phyloP scores from a whole-genome alignment of 2,888 invertebrate genomes.

The Trilocha varians region DNA sequence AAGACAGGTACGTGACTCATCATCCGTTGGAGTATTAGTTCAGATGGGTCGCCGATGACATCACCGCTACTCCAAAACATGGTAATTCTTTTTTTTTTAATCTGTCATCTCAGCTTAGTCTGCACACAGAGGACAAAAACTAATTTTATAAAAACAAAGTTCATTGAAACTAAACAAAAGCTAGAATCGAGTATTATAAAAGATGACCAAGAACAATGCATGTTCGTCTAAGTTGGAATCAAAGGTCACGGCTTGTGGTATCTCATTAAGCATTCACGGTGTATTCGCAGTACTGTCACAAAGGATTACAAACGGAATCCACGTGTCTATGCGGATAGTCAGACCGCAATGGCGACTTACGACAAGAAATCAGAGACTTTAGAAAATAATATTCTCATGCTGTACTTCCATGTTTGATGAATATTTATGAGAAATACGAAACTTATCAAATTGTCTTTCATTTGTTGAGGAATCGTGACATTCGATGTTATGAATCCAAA shows the following conservation, averaged over 20 bases:
- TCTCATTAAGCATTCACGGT: slow-evolving; percentile 59
- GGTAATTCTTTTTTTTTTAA: slow-evolving; percentile 18
- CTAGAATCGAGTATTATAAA: not conserved
- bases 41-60: slow-evolving; percentile 48
- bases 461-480: not conserved
- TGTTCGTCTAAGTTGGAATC: slow-evolving; percentile 49
- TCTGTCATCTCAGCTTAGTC: slow-evolving; percentile 3
- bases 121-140: not conserved
- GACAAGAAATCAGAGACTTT: too few relatives aligned
- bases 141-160: not conserved
- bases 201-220: slow-evolving; percentile 41
- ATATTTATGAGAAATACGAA: too few relatives aligned
- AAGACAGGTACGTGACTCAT: slow-evolving; percentile 38
- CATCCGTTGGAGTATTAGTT: slow-evolving; percentile 36
- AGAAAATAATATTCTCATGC: too few relatives aligned
- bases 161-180: slow-evolving; percentile 5
- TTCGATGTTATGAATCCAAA: slow-evolving; percentile 11
- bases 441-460: not conserved
- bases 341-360: not conserved
- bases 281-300: slow-evolving; percentile 49
- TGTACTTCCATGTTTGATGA: too few relatives aligned
- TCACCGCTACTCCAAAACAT: slow-evolving; percentile 24
- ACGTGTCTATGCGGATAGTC: slow-evolving; percentile 5
- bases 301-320: slow-evolving; percentile 41
- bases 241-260: slow-evolving; percentile 54